Percentiles rank a stretch among this genome's conserved stretches.
These are phyloP conservation scores for Bombylius major DNA, from an alignment of 2,888 invertebrate genomes.

Conservation along the genomic window DNA sequence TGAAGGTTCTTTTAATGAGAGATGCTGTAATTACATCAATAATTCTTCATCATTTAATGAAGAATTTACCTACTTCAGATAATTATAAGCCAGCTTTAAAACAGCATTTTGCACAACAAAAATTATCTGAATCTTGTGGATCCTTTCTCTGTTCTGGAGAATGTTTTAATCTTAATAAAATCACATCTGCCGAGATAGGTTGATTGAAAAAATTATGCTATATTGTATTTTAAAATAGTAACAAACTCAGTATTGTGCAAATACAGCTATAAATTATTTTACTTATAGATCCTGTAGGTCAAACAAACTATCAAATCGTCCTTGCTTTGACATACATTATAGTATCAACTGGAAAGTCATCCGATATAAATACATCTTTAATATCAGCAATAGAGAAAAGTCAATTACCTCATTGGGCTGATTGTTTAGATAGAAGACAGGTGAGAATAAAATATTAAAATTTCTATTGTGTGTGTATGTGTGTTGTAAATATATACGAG, in stretches of 20 bases:
- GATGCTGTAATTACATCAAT: slow-evolving; percentile 50
- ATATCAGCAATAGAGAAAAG: slow-evolving; percentile 48
- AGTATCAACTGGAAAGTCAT: slow-evolving; percentile 47
- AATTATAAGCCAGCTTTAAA: slow-evolving; percentile 32
- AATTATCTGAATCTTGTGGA: slow-evolving; percentile 38
- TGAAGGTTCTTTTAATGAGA: slow-evolving; percentile 57
- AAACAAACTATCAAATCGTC: slow-evolving; percentile 45
- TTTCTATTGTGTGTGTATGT: too few relatives aligned
- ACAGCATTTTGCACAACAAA: slow-evolving; percentile 33
- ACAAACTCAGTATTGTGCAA: neutral
- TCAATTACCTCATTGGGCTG: slow-evolving; percentile 48
- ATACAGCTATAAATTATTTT: neutral
- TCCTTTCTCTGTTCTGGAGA: slow-evolving; percentile 61
- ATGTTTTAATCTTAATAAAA: slow-evolving; percentile 37
- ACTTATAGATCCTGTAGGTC: slow-evolving; percentile 31
- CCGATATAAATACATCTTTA: slow-evolving; percentile 50
- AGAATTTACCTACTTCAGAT: slow-evolving; percentile 37
- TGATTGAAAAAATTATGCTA: neutral
- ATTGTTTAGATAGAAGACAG: slow-evolving; percentile 64
- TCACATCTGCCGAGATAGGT: slow-evolving; percentile 27
- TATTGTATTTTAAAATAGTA: too few relatives aligned
- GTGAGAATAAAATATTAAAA: slow-evolving; percentile 24
- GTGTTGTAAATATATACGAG: too few relatives aligned
- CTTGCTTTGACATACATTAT: slow-evolving; percentile 52
- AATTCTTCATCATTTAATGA: slow-evolving; percentile 42